Base-by-base conservation (phyloP, 2,113 vertebrate species). In the Halcyon senegalensis region DNA sequence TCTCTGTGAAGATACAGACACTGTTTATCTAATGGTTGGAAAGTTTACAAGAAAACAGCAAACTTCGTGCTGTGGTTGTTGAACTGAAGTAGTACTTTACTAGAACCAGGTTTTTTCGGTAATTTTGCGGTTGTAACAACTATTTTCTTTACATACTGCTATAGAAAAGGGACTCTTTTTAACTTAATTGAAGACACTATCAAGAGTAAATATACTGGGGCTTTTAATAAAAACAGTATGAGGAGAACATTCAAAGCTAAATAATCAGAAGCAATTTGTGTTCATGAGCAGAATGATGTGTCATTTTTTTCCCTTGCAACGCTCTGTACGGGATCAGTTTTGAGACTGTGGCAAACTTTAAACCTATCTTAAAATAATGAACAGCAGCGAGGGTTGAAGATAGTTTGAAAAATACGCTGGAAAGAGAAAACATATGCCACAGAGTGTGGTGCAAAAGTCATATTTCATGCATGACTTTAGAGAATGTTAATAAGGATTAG, bases 401-500 rank as follows among this genome's bases (percentile, higher is more conserved):
- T 98, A 98, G 98, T 96, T 98, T 98, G 98, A 98, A 98, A 99
- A 98, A 99, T 98, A 98, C 97, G 97, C 98, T 97, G 97, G 98
- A 98, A 98, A 98, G 98, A 99, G 98, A 98, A 99, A 99, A 99
- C 98, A 99, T 95, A 99, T 98, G 98, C 97, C 89, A 96, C 79
- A 91, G 94, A 98, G 98, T 98, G 98, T 98, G 98, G 98, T 98
- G 96, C 97, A 98, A 98, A 98, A 98, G 98, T 98, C 98, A 96
- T 98, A 98, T 98, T 98, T 98, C 99, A 99, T 98, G 98, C 98
- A 98, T 98, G 99, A 98, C 98, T 98, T 98, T 97, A 96, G 98
- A 98, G 98, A 98, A 99, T 98, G 98, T 98, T 99, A 98, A 99
- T 99, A 98, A 99, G 98, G 98, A 99, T 99, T 99, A 99, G 98